Evolutionary conservation across 2,113 vertebrate species (phyloP).

Genomic region (Dromaius novaehollandiae): DNA sequence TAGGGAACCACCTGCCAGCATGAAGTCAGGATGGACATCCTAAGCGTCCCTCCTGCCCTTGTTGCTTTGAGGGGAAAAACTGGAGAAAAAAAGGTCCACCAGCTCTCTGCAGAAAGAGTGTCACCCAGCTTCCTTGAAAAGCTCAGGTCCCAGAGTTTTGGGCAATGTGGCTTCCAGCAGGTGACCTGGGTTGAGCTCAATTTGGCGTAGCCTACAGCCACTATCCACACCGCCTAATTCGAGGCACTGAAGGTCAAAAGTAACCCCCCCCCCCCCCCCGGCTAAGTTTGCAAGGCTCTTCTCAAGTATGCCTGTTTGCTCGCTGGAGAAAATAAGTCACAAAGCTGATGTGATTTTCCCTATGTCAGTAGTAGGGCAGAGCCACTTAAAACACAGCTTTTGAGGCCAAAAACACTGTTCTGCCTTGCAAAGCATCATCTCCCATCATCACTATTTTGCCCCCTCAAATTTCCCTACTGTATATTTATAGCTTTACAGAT

Average conservation of each 20-base stretch:
- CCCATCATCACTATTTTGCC: background rate
- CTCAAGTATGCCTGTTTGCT: background rate
- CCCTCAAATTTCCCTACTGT: conserved; percentile 21
- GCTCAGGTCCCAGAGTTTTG: background rate
- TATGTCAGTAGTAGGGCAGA: background rate
- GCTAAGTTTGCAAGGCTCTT: background rate
- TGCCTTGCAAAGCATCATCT: background rate
- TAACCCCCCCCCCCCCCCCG: background rate
- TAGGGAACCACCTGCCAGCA: background rate
- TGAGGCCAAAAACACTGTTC: background rate
- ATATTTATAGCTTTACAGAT: conserved; percentile 41
- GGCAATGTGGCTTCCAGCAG: background rate
- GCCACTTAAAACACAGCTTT: background rate
- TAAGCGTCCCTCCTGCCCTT: background rate
- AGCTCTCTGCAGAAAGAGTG: fast-evolving
- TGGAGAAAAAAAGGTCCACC: fast-evolving
- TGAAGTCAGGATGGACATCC: background rate
- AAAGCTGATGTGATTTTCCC: background rate
- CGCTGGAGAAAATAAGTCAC: background rate
- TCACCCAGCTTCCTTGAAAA: background rate
- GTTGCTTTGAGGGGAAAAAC: background rate
- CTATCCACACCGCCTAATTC: background rate
- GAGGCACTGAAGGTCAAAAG: background rate
- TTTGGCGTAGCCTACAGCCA: background rate
- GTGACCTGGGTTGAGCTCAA: background rate